These are phyloP conservation scores for Stegostoma tigrinum DNA, from an alignment of 2,113 vertebrate genomes.

Conservation along the genomic window DNA sequence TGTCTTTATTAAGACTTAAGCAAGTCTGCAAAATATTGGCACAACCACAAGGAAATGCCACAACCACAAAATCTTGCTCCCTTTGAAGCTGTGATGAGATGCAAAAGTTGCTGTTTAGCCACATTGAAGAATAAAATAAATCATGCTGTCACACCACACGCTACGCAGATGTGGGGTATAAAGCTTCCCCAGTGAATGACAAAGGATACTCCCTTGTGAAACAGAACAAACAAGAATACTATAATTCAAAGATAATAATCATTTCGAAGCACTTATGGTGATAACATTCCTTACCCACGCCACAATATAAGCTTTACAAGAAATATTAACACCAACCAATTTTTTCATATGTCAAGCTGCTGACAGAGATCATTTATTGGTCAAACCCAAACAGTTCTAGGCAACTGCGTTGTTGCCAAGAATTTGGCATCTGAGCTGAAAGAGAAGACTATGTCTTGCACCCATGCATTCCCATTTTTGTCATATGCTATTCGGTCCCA, in stretches of 20 bases:
- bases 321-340: slow-evolving; percentile 38
- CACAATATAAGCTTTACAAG: background rate
- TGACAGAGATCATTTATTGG: slow-evolving; percentile 37
- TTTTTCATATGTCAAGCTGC: slow-evolving; percentile 27
- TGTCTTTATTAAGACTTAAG: slow-evolving; percentile 33
- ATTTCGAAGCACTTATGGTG: slow-evolving; percentile 36
- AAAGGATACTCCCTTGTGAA: slow-evolving; percentile 33
- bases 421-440: background rate
- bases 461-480: fast-evolving
- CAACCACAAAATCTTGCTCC: slow-evolving; percentile 51
- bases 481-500: background rate
- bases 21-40: slow-evolving; percentile 27
- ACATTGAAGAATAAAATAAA: slow-evolving; percentile 50
- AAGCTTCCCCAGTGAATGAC: slow-evolving; percentile 20
- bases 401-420: background rate
- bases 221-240: slow-evolving; percentile 42
- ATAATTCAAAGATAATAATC: slow-evolving; percentile 41
- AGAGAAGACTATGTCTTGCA: background rate
- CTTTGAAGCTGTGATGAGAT: slow-evolving; percentile 51
- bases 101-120: slow-evolving; percentile 41
- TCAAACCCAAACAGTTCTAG: background rate
- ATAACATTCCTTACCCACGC: background rate
- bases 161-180: slow-evolving; percentile 44
- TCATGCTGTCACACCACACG: slow-evolving; percentile 50
- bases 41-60: slow-evolving; percentile 46